phyloP scores from a whole-genome alignment of 2,888 invertebrate genomes.

The Archips xylosteana region DNA sequence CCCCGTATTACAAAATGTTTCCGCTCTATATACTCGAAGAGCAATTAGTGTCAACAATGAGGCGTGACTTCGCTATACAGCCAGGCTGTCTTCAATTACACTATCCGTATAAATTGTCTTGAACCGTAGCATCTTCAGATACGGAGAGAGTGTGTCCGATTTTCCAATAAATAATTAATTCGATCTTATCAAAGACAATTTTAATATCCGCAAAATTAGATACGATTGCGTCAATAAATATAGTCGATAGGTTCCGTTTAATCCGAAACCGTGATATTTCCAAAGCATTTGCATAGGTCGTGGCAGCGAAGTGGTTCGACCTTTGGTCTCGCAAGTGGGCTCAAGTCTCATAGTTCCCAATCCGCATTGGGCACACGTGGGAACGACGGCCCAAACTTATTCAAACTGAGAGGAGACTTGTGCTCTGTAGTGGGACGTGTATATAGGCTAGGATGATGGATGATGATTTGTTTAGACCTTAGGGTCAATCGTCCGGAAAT shows the following conservation, averaged over 20 bases:
- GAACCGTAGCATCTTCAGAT: conserved; percentile 23
- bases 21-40: conserved; percentile 42
- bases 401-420: too few relatives aligned
- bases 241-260: background rate
- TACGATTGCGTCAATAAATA: conserved; percentile 14
- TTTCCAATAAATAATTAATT: conserved; percentile 33
- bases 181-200: conserved; percentile 26
- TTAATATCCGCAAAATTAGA: conserved; percentile 26
- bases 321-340: too few relatives aligned
- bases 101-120: conserved; percentile 36
- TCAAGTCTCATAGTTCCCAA: too few relatives aligned
- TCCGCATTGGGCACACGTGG: too few relatives aligned
- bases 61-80: conserved; percentile 31
- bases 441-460: too few relatives aligned
- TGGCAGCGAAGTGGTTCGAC: too few relatives aligned
- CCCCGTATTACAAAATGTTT: conserved; percentile 42
- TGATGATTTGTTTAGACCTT: too few relatives aligned
- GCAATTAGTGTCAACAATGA: conserved; percentile 43
- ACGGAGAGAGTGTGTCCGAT: conserved; percentile 44
- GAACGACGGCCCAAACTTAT: too few relatives aligned
- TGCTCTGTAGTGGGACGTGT: too few relatives aligned
- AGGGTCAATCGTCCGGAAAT: too few relatives aligned
- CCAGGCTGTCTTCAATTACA: conserved; percentile 27
- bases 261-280: background rate
- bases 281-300: too few relatives aligned